These are phyloP conservation scores for Steinernema carpocapsae DNA, from an alignment of 2,888 invertebrate genomes.

Conservation along the genomic window DNA sequence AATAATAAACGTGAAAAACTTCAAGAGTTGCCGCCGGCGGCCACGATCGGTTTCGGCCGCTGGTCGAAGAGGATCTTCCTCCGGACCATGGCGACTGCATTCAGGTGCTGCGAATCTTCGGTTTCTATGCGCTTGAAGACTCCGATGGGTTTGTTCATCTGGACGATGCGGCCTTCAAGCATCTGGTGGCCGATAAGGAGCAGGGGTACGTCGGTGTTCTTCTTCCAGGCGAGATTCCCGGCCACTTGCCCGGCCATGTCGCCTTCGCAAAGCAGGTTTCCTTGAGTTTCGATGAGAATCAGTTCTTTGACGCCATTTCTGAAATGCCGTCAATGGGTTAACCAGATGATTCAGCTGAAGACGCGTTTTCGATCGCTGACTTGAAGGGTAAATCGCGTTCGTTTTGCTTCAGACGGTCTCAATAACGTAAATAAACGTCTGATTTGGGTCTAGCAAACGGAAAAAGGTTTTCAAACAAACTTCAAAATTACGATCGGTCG, in stretches of 20 bases:
- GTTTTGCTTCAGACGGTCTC: too few species aligned
- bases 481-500: too few species aligned
- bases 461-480: too few species aligned
- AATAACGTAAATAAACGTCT: too few species aligned
- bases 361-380: too few species aligned
- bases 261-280: constrained; percentile 45
- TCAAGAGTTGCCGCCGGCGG: background rate
- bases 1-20: background rate
- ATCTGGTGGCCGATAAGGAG: constrained; percentile 56
- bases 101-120: constrained; percentile 2
- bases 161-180: constrained; percentile 53
- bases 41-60: constrained; percentile 52
- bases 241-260: constrained; percentile 43
- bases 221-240: constrained; percentile 55
- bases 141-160: background rate
- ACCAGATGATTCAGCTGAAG: too few species aligned
- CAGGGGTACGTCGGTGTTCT: constrained; percentile 48
- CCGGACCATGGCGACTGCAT: constrained; percentile 47
- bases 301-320: constrained; percentile 57
- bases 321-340: constrained; percentile 21
- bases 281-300: constrained; percentile 59
- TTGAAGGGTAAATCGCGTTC: too few species aligned
- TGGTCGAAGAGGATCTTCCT: constrained; percentile 51
- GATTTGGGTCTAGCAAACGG: too few species aligned
- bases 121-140: background rate